phyloP scores from a whole-genome alignment of 2,113 vertebrate genomes.

The Nerophis ophidion region DNA sequence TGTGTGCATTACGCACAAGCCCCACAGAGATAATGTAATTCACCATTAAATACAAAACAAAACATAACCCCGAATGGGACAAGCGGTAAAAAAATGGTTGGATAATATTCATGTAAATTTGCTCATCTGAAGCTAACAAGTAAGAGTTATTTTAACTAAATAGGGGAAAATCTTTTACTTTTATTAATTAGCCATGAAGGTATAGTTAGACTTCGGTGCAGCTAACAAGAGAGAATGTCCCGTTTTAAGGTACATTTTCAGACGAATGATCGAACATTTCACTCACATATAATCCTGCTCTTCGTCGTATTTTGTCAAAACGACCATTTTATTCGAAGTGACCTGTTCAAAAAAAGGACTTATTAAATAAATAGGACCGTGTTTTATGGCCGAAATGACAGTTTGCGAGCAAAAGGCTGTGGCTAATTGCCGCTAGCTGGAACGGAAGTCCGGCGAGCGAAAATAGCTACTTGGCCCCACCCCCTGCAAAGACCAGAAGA shows the following conservation, averaged over 20 bases:
- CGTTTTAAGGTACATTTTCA: neutral
- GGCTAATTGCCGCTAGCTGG: conserved; percentile 26
- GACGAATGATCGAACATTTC: neutral
- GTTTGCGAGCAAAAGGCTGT: neutral
- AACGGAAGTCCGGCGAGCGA: neutral
- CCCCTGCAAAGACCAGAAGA: neutral
- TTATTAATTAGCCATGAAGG: neutral
- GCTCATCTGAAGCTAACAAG: too few species aligned
- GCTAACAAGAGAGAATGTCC: neutral
- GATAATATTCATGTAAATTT: too few species aligned
- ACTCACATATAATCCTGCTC: conserved; percentile 76
- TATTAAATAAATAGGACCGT: neutral
- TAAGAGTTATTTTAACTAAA: neutral
- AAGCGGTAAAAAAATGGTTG: too few species aligned
- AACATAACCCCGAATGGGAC: too few species aligned
- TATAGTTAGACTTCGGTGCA: neutral
- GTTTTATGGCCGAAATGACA: neutral
- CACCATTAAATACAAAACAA: too few species aligned
- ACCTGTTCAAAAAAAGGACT: neutral
- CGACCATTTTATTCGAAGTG: conserved; percentile 66
- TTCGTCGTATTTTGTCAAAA: conserved; percentile 65
- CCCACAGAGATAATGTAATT: too few species aligned
- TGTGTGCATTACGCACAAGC: too few species aligned
- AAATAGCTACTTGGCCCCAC: neutral
- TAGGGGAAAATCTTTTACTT: neutral